phyloP scores from a whole-genome alignment of 2,888 invertebrate species.

The Lottia scabra region DNA sequence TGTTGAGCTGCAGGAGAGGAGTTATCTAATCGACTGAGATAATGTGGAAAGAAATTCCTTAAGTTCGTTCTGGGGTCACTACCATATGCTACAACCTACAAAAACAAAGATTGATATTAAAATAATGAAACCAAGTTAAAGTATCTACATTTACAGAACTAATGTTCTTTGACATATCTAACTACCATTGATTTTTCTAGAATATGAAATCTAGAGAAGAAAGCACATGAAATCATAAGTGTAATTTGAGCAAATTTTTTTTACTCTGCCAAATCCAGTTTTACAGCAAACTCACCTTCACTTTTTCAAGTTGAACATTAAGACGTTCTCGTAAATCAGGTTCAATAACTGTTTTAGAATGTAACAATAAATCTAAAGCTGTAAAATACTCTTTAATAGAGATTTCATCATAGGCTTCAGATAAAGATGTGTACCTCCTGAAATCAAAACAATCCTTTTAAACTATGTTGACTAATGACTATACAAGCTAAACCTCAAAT shows the following conservation, averaged over 20 bases:
- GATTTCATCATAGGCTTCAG: slow-evolving; percentile 53
- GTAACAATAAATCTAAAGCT: slow-evolving; percentile 63
- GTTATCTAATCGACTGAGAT: slow-evolving; percentile 76
- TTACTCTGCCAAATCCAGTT: too few species aligned
- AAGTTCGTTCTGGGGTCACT: slow-evolving; percentile 50
- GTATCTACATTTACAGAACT: too few species aligned
- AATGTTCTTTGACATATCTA: too few species aligned
- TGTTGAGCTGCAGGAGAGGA: slow-evolving; percentile 72
- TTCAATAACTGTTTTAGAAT: slow-evolving; percentile 50
- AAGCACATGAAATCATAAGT: too few species aligned
- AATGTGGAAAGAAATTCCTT: slow-evolving; percentile 75
- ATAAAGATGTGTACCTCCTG: slow-evolving; percentile 52
- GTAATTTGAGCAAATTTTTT: too few species aligned
- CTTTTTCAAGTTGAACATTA: slow-evolving; percentile 61
- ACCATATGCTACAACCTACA: slow-evolving; percentile 64
- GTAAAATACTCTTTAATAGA: slow-evolving; percentile 66
- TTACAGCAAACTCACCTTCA: slow-evolving; percentile 57
- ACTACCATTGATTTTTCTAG: too few species aligned
- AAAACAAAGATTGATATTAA: slow-evolving; percentile 23
- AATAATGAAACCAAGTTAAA: neutral
- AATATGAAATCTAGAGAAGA: too few species aligned
- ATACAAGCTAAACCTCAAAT: too few species aligned
- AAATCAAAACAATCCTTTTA: slow-evolving; percentile 5
- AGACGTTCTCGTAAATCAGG: slow-evolving; percentile 62
- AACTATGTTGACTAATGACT: neutral